Evolutionary conservation across 2,797 vertebrate genomes (phyloP).

Genomic region (Betta splendens): DNA sequence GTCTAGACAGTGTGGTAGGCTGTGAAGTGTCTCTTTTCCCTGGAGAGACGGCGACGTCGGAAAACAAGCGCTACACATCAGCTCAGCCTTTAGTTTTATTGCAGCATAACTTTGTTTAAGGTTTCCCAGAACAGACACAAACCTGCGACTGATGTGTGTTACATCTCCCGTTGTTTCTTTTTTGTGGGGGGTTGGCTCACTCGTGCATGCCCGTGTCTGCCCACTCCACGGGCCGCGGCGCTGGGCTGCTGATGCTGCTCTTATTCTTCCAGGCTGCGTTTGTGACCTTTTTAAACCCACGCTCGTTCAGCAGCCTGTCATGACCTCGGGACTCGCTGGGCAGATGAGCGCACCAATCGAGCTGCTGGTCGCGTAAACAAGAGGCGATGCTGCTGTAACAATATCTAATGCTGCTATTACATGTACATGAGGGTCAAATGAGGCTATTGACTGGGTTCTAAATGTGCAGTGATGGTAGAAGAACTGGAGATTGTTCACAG

Average conservation of each 20-base stretch:
- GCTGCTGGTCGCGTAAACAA: conserved; percentile 33
- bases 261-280: conserved; percentile 22
- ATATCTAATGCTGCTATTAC: conserved; percentile 11
- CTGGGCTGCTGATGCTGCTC: conserved; percentile 10
- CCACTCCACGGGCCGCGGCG: conserved; percentile 8
- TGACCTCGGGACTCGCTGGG: conserved; percentile 42
- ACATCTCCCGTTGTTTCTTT: conserved; percentile 3
- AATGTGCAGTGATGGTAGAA: too few relatives aligned
- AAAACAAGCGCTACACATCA: conserved; percentile 18
- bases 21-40: conserved; percentile 18
- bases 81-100: background rate
- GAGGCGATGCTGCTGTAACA: conserved; percentile 12
- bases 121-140: conserved; percentile 9
- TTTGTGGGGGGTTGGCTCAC: conserved; percentile 6
- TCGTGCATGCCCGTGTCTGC: conserved; percentile 11
- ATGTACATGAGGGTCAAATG: conserved; percentile 16
- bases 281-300: conserved; percentile 58
- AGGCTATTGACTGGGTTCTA: too few relatives aligned
- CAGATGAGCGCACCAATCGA: conserved; percentile 29
- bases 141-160: background rate
- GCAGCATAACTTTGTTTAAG: conserved; percentile 6
- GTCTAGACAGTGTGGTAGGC: conserved; percentile 4
- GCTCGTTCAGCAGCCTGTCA: conserved; percentile 38
- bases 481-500: too few relatives aligned
- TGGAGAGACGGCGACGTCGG: background rate